phyloP scores from a whole-genome alignment of 2,797 vertebrate species.

The Centropyge bicolor region DNA sequence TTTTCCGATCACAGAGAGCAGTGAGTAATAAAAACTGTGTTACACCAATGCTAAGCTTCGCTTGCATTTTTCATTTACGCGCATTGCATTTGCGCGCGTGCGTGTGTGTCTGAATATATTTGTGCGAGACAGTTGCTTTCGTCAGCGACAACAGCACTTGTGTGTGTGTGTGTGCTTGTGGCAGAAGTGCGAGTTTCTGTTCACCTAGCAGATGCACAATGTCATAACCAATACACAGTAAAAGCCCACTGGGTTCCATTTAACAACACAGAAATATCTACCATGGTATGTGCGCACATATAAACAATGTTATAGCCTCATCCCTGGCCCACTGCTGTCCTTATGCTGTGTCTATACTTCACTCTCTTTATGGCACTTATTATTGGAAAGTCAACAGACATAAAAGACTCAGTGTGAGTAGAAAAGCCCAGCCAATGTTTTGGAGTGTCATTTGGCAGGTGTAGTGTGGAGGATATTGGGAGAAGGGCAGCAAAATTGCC shows the following conservation, averaged over 20 bases:
- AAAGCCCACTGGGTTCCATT: constrained; percentile 65
- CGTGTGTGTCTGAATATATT: constrained; percentile 29
- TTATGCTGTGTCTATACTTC: constrained; percentile 51
- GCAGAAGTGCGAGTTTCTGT: constrained; percentile 36
- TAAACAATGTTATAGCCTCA: constrained; percentile 53
- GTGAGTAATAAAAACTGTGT: constrained; percentile 76
- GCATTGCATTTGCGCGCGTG: constrained; percentile 22
- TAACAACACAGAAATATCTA: constrained; percentile 61
- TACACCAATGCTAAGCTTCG: constrained; percentile 67
- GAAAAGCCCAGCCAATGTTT: constrained; percentile 51
- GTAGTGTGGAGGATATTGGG: constrained; percentile 54
- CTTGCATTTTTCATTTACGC: constrained; percentile 72
- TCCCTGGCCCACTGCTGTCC: constrained; percentile 42
- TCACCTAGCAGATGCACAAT: constrained; percentile 60
- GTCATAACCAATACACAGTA: constrained; percentile 62
- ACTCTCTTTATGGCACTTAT: constrained; percentile 68
- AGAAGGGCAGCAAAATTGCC: constrained; percentile 58
- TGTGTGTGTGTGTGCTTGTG: constrained; percentile 21
- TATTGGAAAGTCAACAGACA: constrained; percentile 76
- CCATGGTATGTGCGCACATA: constrained; percentile 34
- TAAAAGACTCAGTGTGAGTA: constrained; percentile 49
- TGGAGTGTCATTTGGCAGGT: constrained; percentile 68
- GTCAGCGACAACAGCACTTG: constrained; percentile 35
- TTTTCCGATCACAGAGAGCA: constrained; percentile 76
- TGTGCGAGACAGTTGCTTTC: constrained; percentile 45